These are phyloP conservation scores for Hypomecis punctinalis DNA, from an alignment of 2,888 invertebrate species.

Conservation along the genomic window DNA sequence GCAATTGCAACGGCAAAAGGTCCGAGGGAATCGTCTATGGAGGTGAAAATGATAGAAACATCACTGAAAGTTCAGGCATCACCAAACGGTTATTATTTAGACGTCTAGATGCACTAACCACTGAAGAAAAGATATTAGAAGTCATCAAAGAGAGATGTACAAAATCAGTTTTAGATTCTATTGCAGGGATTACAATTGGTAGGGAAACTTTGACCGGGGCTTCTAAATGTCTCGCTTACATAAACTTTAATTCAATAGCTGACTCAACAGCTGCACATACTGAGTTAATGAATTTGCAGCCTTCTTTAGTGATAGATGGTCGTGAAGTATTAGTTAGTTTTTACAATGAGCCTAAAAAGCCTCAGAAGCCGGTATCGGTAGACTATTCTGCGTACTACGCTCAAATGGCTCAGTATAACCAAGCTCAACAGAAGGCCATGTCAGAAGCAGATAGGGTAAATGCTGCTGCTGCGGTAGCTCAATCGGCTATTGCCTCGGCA, in stretches of 20 bases:
- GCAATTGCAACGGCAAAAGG: slow-evolving; percentile 92
- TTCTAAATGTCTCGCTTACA: slow-evolving; percentile 85
- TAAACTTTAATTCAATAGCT: slow-evolving; percentile 78
- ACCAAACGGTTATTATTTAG: slow-evolving; percentile 90
- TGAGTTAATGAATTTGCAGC: slow-evolving; percentile 65
- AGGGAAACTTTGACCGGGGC: slow-evolving; percentile 94
- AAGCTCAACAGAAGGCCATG: slow-evolving; percentile 85
- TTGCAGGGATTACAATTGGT: slow-evolving; percentile 93
- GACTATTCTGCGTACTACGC: slow-evolving; percentile 72
- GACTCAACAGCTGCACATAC: slow-evolving; percentile 75
- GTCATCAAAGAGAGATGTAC: slow-evolving; percentile 90
- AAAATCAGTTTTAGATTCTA: slow-evolving; percentile 88
- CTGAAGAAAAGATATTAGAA: slow-evolving; percentile 95
- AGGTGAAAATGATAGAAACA: slow-evolving; percentile 82
- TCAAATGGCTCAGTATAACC: slow-evolving; percentile 73
- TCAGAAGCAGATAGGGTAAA: slow-evolving; percentile 90
- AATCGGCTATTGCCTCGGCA: slow-evolving; percentile 90
- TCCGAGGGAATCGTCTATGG: slow-evolving; percentile 94
- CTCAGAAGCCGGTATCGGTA: slow-evolving; percentile 52
- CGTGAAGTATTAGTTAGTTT: slow-evolving; percentile 87
- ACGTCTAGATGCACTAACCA: slow-evolving; percentile 95
- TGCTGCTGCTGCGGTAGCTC: slow-evolving; percentile 95
- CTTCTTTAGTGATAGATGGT: slow-evolving; percentile 74
- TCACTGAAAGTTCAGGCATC: slow-evolving; percentile 66
- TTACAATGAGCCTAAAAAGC: slow-evolving; percentile 76